Base-by-base conservation (phyloP, 2,113 vertebrate genomes). In the Chaenocephalus aceratus region DNA sequence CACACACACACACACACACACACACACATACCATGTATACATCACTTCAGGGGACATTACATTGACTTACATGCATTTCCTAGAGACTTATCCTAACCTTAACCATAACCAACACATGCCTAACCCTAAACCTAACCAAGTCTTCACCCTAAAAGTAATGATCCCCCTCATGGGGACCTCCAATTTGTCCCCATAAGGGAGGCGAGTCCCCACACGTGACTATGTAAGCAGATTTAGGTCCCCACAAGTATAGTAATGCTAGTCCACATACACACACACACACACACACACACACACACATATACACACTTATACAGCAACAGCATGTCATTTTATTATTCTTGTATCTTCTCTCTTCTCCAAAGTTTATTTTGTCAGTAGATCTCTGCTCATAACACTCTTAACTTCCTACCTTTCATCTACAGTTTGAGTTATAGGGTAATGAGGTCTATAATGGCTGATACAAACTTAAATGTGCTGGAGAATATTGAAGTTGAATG, bases 371-470 rank as follows among this genome's bases (percentile, higher is more conserved):
- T 75, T 72, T 56, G 45, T 61, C 10, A 49, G n/a, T 74, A 44
- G 9, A 60, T 45, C 26, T 44, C 21, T 46, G 54, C 56, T 75
- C 64, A 48, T 77, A 51, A 63, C n/a, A 61, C 51, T 79, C 75
- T 76, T 61, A 26, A 70, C 30, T 56, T 59, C 6, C 61, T 72
- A 21, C 6, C n/a, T 80, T 75, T 54, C 72, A 59, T 57, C 75
- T 64, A 54, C 16, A 78, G 16, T 78, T 74, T 75, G 11, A 73
- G 21, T 71, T 76, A 68, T 12, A 23, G 57, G 30, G 49, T 49
- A 30, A 68, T 36, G 21, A 71, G 51, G 52, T 81, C 64, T 72
- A 10, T 53, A 75, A 64, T 75, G 77, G 52, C n/a, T 51, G 13
- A 64, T 72, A 54, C 48, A 58, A 58, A 36, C 46, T 57, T 26